A percentile compares a stretch with the other conserved stretches of the same genome.
Conservation (phyloP, 2,113 vertebrate genomes). For the Phalacrocorax aristotelis region DNA sequence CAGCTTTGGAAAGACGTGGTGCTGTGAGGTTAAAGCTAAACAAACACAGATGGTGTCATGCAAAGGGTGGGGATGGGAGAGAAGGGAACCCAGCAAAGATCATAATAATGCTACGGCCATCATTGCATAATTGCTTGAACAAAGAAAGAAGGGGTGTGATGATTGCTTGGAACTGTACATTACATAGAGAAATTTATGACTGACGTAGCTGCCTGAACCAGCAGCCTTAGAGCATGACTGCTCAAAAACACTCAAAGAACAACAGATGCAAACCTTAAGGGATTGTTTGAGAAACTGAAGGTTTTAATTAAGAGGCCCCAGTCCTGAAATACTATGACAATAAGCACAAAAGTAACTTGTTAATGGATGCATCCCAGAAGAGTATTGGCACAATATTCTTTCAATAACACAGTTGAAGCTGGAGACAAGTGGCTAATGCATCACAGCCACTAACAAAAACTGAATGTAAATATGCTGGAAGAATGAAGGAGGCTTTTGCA, state of each 20-base stretch:
- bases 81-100: not conserved
- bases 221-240: not conserved
- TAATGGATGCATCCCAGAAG: not conserved
- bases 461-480: not conserved
- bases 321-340: not conserved
- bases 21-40: not conserved
- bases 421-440: conserved; percentile 33
- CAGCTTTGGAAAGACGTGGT: not conserved
- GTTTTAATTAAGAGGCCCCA: not conserved
- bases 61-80: not conserved
- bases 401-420: not conserved
- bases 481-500: not conserved
- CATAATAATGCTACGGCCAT: not conserved
- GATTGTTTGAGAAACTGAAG: not conserved
- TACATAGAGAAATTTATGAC: not conserved
- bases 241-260: not conserved
- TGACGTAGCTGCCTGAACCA: not conserved
- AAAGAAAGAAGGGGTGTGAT: not conserved
- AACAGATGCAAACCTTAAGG: not conserved
- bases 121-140: not conserved
- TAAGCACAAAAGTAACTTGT: not conserved
- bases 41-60: not conserved
- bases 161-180: not conserved
- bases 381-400: not conserved
- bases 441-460: not conserved